phyloP scores from a whole-genome alignment of 2,113 vertebrate species.

The Agapornis roseicollis region DNA sequence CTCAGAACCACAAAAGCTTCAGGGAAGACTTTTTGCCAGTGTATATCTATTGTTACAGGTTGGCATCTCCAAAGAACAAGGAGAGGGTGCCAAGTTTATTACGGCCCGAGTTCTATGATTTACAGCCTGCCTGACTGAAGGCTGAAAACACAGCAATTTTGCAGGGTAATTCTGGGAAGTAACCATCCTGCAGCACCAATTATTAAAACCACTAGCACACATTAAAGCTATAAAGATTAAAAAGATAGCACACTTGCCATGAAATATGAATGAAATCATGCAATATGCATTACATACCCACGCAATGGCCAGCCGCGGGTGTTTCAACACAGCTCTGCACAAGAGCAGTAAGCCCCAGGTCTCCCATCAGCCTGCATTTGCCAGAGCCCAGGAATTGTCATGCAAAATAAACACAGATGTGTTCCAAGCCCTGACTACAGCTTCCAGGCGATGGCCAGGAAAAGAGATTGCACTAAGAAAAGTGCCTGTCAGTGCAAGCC shows the following conservation, averaged over 20 bases:
- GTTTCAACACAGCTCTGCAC: conserved; percentile 42
- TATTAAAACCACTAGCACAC: conserved; percentile 78
- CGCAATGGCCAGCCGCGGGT: conserved; percentile 31
- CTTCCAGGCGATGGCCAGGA: conserved; percentile 28
- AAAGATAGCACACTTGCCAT: conserved; percentile 79
- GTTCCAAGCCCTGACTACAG: conserved; percentile 54
- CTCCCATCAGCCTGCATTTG: conserved; percentile 63
- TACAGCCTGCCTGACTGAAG: conserved; percentile 61
- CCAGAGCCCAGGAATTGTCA: conserved; percentile 68
- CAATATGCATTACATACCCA: conserved; percentile 74
- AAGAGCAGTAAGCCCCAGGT: conserved; percentile 60
- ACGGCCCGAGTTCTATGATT: conserved; percentile 71
- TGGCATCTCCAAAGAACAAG: conserved; percentile 57
- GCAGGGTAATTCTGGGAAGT: conserved; percentile 70
- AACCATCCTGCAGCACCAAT: conserved; percentile 79
- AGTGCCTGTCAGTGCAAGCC: neutral
- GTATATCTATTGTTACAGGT: conserved; percentile 15
- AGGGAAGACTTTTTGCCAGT: conserved; percentile 34
- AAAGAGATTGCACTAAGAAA: conserved; percentile 5
- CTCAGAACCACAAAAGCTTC: neutral
- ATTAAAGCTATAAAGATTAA: conserved; percentile 83
- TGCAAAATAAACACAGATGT: conserved; percentile 83
- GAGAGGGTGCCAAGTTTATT: conserved; percentile 67
- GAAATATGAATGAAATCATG: conserved; percentile 80
- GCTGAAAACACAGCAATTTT: conserved; percentile 79